Evolutionary conservation across 2,888 invertebrate species (phyloP), one percentile per base, ranked within the genome.

Genomic region (Lycia hirtaria): DNA sequence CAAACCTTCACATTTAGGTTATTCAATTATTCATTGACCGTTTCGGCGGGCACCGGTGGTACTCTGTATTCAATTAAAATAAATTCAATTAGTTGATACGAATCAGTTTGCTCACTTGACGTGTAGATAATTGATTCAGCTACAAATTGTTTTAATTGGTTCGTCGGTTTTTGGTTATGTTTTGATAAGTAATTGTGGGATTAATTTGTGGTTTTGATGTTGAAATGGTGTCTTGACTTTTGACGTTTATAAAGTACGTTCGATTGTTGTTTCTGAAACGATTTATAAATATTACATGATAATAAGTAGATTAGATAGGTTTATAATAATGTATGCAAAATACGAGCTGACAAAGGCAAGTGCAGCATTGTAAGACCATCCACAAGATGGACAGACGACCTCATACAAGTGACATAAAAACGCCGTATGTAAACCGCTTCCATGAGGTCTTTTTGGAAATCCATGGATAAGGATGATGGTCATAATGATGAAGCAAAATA

Each of bases 51-150:
- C 49, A n/a, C 33, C 48, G 28, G 26, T 41, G 50, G 40, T 48
- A 19, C 44, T 44, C 32, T 38, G 45, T 22, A 49, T 43, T 54
- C 35, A 32, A 58, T 57, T 60, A 28, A 52, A 57, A 61, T 63
- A 24, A 62, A 65, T 64, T 60, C 56, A 67, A 65, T 66, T 64
- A 58, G 45, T 50, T 60, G 59, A 58, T 60, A 65, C 56, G 38
- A 62, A 68, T 65, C 61, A 56, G 58, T 61, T 59, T 49, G 53
- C 37, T 28, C 56, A 33, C 24, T 64, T 62, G 48, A 57, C 51
- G 51, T 30, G 47, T 41, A 45, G 45, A 49, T 45, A 58, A 56
- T 56, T 59, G 40, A 32, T 44, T 51, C 14, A 10, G 17, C 7
- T 38, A 43, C 30, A 10, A 49, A 52, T 51, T 47, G 19, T 32